Evolutionary conservation across 2,888 invertebrate genomes (phyloP), one percentile per base, ranked within the genome.

Genomic region (Parnassius mnemosyne): DNA sequence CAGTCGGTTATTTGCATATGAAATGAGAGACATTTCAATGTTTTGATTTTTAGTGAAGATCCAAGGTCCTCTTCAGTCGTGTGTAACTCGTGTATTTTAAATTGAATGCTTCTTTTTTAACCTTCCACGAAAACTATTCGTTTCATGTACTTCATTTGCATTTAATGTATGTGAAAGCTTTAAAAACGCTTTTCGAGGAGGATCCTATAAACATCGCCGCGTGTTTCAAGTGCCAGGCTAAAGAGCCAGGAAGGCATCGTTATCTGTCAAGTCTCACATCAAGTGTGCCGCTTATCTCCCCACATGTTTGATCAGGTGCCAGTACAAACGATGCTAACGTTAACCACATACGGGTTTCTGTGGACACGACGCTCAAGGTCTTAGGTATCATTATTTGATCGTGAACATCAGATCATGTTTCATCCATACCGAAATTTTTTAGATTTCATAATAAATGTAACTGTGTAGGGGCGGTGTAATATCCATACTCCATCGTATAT

Each of bases 291-390:
- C 83, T 88, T 90, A 89, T 90, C 90, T 80, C 73, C 79, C 82
- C 84, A 81, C 79, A 81, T 91, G 85, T 91, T 91, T 91, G 85
- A 88, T 89, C 90, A 90, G 91, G 90, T 91, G 91, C 80, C 77
- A 72, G 73, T 73, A 69, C 69, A 66, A 71, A 78, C 78, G 76
- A 81, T 78, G 77, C 80, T 77, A 79, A 83, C 74, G 76, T 78
- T 74, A 79, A 76, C 78, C 77, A 80, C 75, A 79, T 79, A 63
- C 56, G 56, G 52, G 56, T 58, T 77, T 77, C 75, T 80, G 73
- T 69, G 67, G 69, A 68, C 70, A 67, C 73, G 71, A 68, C 68
- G 72, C 69, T 79, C 89, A 88, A 89, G 89, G 87, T 79, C 83
- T 76, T 66, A 25, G 58, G 68, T 72, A 74, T 75, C 70, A 69